Evolutionary conservation across 37 sponge, comb jelly and placozoan genomes (phyloP).

Genomic region (Ianthella basta): DNA sequence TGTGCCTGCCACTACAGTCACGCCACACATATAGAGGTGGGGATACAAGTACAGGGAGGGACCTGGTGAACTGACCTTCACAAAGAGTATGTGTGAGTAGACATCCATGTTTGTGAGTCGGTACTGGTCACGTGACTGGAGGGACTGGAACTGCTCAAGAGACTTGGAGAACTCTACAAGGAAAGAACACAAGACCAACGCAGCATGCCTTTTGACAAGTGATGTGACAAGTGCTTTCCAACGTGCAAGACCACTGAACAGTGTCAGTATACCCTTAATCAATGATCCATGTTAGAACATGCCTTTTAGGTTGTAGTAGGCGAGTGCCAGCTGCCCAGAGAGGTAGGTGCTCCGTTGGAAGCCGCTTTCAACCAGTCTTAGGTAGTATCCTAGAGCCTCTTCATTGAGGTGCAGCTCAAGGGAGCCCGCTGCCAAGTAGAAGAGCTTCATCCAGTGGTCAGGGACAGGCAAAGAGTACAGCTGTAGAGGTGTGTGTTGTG

Average conservation of each 20-base stretch:
- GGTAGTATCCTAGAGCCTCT: slow-evolving; percentile 83
- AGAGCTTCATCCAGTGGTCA: slow-evolving; percentile 86
- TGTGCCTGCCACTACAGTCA: no score
- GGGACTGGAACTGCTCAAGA: slow-evolving; percentile 43
- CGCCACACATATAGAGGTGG: no score
- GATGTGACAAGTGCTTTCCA: no score
- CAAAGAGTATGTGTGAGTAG: slow-evolving; percentile 91
- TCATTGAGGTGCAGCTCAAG: slow-evolving; percentile 70
- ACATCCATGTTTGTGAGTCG: slow-evolving; percentile 63
- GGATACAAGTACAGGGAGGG: no score
- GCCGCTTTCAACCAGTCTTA: slow-evolving; percentile 49
- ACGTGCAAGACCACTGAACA: no score
- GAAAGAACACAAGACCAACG: background rate
- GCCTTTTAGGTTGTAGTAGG: slow-evolving; percentile 70
- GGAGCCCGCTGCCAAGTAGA: slow-evolving; percentile 76
- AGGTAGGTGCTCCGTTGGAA: slow-evolving; percentile 64
- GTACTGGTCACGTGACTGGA: slow-evolving; percentile 70
- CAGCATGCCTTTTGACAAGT: no score
- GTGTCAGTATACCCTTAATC: no score
- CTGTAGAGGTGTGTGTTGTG: slow-evolving; percentile 21
- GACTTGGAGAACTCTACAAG: slow-evolving; percentile 63
- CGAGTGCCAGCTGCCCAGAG: slow-evolving; percentile 64
- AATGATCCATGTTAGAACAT: background rate
- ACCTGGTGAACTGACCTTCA: slow-evolving; percentile 61
- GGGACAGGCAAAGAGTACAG: slow-evolving; percentile 68